phyloP scores from a whole-genome alignment of 2,797 vertebrate genomes.

The Gymnoscopelus braueri region DNA sequence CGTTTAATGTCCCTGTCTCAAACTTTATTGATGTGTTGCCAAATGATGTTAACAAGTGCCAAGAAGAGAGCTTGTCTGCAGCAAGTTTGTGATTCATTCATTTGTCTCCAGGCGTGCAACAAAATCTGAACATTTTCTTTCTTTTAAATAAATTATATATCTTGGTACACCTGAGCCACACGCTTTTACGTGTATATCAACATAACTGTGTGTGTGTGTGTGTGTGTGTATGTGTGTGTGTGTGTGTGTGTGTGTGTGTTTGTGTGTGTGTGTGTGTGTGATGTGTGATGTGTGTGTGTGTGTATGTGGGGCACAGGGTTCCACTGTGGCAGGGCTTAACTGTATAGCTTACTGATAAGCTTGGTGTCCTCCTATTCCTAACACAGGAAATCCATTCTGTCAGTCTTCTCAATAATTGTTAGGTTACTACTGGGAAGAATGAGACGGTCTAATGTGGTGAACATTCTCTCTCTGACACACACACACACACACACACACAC shows the following conservation, averaged over 20 bases:
- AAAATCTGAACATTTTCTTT: too few relatives aligned
- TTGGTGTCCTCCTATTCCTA: conserved; percentile 28
- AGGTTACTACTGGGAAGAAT: background rate
- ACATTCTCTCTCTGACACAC: background rate
- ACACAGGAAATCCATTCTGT: conserved; percentile 53
- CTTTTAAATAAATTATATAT: too few relatives aligned
- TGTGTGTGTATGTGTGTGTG: conserved; percentile 6
- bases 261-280: conserved; percentile 2
- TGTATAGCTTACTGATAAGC: conserved; percentile 6
- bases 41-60: too few relatives aligned
- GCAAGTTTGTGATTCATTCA: too few relatives aligned
- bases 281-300: too few relatives aligned
- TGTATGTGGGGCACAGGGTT: background rate
- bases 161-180: too few relatives aligned
- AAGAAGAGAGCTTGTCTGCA: too few relatives aligned
- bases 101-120: too few relatives aligned
- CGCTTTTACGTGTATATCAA: too few relatives aligned
- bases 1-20: too few relatives aligned
- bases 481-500: conserved; percentile 5
- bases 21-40: too few relatives aligned
- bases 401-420: conserved; percentile 34
- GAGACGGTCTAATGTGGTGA: background rate
- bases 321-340: background rate
- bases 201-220: conserved; percentile 1
- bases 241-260: conserved; percentile 10